Percentiles rank a stretch among this genome's conserved stretches.
These are phyloP conservation scores for Dryomyza anilis DNA, from an alignment of 2,888 invertebrate species.

Conservation along the genomic window DNA sequence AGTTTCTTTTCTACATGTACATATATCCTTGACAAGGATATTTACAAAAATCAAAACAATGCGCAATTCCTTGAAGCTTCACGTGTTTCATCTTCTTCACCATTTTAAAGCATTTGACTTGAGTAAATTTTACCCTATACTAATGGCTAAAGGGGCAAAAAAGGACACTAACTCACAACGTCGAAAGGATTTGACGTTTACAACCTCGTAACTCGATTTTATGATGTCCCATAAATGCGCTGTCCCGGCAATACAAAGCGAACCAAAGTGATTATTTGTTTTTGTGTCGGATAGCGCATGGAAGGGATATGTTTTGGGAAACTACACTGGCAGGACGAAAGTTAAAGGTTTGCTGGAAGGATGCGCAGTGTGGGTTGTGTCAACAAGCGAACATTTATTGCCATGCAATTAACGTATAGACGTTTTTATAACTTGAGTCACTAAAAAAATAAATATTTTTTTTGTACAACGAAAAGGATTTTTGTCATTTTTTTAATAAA, in stretches of 20 bases:
- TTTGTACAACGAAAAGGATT: neutral
- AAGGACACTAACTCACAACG: neutral
- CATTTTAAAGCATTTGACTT: too few species aligned
- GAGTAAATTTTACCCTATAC: too few species aligned
- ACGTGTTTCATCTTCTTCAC: too few species aligned
- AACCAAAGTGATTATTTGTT: constrained; percentile 6
- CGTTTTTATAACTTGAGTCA: neutral
- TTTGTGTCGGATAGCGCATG: too few species aligned
- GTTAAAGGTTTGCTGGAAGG: neutral
- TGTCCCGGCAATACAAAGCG: neutral
- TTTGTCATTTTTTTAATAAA: too few species aligned
- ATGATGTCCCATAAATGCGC: neutral
- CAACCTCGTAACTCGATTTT: neutral
- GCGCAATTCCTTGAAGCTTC: constrained; percentile 15
- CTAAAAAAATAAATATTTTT: neutral
- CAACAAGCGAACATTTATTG: neutral
- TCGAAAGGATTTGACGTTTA: neutral
- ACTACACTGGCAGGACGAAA: too few species aligned
- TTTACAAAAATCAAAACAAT: too few species aligned
- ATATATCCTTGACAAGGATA: too few species aligned
- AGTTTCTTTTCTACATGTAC: too few species aligned
- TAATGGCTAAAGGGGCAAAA: neutral
- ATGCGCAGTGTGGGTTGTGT: neutral
- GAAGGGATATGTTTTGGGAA: too few species aligned
- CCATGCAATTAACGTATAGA: too few species aligned